Evolutionary conservation across 2,888 invertebrate genomes (phyloP).

Genomic region (Cephus pygmeus): DNA sequence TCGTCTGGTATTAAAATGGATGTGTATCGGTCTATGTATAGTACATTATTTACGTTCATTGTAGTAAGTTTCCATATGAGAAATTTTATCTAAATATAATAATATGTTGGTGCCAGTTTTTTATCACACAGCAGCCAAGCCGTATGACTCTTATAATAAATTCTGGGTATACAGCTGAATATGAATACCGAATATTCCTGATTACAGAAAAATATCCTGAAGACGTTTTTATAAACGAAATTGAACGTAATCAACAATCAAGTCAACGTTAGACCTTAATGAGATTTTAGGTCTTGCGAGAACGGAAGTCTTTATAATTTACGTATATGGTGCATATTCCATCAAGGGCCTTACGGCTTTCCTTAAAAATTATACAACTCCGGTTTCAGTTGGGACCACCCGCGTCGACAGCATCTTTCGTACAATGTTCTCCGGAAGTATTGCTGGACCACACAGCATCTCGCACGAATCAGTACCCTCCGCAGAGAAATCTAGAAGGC

Average conservation of each 20-base stretch:
- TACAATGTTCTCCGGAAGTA: neutral
- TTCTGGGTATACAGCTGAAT: neutral
- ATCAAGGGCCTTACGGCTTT: neutral
- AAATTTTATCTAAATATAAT: neutral
- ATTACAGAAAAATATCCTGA: neutral
- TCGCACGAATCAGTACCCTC: neutral
- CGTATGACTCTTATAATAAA: neutral
- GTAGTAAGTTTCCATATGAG: neutral
- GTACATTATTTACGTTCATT: neutral
- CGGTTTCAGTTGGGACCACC: neutral
- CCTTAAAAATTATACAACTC: neutral
- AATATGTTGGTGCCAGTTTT: neutral
- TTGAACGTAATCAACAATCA: neutral
- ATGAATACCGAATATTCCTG: neutral
- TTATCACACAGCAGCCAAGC: neutral
- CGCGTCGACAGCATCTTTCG: neutral
- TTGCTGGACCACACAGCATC: neutral
- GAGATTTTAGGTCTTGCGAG: neutral
- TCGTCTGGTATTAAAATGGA: neutral
- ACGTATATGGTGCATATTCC: neutral
- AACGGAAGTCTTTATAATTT: neutral
- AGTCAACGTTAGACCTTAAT: neutral
- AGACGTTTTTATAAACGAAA: neutral
- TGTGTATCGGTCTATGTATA: neutral
- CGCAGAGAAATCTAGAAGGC: neutral